Percentiles rank a stretch among this genome's conserved stretches.
Evolutionary conservation across 2,113 vertebrate species (phyloP).

Genomic region (Cyprinodon brontotheroides): DNA sequence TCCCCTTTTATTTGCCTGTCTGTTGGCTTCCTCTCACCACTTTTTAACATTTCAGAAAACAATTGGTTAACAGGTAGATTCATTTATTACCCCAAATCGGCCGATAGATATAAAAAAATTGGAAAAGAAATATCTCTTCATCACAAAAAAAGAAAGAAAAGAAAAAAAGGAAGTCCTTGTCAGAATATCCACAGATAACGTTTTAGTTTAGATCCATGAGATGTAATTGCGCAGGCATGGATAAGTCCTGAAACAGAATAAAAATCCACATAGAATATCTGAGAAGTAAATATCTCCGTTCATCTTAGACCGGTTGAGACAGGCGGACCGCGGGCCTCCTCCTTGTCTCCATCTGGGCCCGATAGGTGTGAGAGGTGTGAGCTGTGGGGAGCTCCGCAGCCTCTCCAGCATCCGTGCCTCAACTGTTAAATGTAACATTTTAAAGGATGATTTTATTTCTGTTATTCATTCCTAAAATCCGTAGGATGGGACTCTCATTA

Average conservation of each 20-base stretch:
- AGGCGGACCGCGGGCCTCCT: slow-evolving; percentile 52
- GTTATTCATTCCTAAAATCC: slow-evolving; percentile 88
- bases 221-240: slow-evolving; percentile 23
- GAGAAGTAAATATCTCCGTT: slow-evolving; percentile 21
- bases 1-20: slow-evolving; percentile 45
- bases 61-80: slow-evolving; percentile 39
- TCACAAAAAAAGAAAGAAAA: not conserved
- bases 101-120: slow-evolving; percentile 26
- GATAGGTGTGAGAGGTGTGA: slow-evolving; percentile 63
- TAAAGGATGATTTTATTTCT: slow-evolving; percentile 81
- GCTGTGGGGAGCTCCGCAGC: slow-evolving; percentile 62
- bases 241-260: slow-evolving; percentile 43
- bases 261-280: slow-evolving; percentile 47
- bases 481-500: slow-evolving; percentile 87
- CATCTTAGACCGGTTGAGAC: not conserved
- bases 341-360: slow-evolving; percentile 55
- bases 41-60: slow-evolving; percentile 46
- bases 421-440: slow-evolving; percentile 79
- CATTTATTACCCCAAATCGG: slow-evolving; percentile 37
- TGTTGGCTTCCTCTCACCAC: slow-evolving; percentile 10
- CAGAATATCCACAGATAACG: not conserved
- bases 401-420: slow-evolving; percentile 65
- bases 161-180: slow-evolving; percentile 26
- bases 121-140: slow-evolving; percentile 2
- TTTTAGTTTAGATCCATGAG: slow-evolving; percentile 31